Conservation (phyloP, 2,113 vertebrate genomes). For the Phocoena phocoena region DNA sequence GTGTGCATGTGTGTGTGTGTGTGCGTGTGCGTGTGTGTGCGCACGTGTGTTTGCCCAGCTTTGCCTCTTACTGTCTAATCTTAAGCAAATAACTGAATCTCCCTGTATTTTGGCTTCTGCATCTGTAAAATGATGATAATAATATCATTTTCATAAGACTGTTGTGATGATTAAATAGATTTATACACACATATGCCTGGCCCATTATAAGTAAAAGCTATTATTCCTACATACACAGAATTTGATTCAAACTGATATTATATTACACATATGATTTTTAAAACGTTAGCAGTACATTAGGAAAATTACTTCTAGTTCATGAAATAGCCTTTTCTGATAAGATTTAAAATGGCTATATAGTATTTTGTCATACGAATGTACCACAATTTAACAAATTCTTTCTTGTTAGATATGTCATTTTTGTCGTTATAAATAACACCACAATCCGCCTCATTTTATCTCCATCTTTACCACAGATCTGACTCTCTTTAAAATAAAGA, state of each 20-base stretch:
- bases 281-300: neutral
- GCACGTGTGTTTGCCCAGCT: neutral
- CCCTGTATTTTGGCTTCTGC: neutral
- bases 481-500: constrained; percentile 3
- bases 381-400: neutral
- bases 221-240: neutral
- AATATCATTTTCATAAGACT: neutral
- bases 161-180: neutral
- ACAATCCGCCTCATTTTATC: neutral
- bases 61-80: neutral
- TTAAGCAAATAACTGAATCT: neutral
- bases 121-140: neutral
- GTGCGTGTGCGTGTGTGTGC: neutral
- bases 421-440: neutral
- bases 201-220: neutral
- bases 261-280: neutral
- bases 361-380: neutral
- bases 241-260: neutral
- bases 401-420: neutral
- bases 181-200: neutral
- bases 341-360: neutral
- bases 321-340: neutral
- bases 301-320: constrained; percentile 21
- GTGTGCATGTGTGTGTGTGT: neutral
- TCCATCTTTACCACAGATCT: neutral